A percentile compares a stretch with the other conserved stretches of the same genome.
Evolutionary conservation across 2,113 vertebrate genomes (phyloP).

Genomic region (Sardina pilchardus): DNA sequence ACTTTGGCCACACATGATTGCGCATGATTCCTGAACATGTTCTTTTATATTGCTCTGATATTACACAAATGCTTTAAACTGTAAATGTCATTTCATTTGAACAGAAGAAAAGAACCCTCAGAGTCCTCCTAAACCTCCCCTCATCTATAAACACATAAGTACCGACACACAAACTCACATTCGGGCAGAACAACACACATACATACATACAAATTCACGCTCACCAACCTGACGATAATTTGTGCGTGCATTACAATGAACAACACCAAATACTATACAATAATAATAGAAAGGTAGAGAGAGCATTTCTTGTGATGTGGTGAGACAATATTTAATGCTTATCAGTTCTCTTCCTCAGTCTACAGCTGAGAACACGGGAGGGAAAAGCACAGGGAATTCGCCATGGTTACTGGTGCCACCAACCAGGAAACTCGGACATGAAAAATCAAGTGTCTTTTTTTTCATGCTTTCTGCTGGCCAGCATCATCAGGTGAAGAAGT

Average conservation of each 20-base stretch:
- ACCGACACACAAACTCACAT: not conserved
- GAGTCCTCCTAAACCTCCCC: not conserved
- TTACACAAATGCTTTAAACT: constrained; percentile 38
- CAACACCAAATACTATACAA: constrained; percentile 10
- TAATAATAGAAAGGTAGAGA: not conserved
- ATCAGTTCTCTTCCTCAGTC: not conserved
- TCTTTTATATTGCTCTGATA: constrained; percentile 65
- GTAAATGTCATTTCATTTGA: not conserved
- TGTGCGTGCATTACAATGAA: constrained; percentile 13
- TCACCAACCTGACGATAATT: not conserved
- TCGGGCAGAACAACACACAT: not conserved
- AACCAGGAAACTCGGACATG: not conserved
- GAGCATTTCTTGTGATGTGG: not conserved
- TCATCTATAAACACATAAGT: not conserved
- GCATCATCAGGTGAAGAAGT: constrained; percentile 30
- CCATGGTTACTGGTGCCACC: constrained; percentile 5
- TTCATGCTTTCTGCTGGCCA: not conserved
- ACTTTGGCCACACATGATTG: constrained; percentile 65
- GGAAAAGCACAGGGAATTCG: not conserved
- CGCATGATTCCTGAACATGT: constrained; percentile 58
- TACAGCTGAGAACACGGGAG: not conserved
- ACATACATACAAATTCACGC: not conserved
- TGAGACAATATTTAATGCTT: not conserved
- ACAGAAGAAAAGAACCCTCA: not conserved
- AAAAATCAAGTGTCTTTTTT: not conserved